Evolutionary conservation across 1,140 invertebrate genomes (phyloP).

Genomic region (Trigoniulus corallinus): DNA sequence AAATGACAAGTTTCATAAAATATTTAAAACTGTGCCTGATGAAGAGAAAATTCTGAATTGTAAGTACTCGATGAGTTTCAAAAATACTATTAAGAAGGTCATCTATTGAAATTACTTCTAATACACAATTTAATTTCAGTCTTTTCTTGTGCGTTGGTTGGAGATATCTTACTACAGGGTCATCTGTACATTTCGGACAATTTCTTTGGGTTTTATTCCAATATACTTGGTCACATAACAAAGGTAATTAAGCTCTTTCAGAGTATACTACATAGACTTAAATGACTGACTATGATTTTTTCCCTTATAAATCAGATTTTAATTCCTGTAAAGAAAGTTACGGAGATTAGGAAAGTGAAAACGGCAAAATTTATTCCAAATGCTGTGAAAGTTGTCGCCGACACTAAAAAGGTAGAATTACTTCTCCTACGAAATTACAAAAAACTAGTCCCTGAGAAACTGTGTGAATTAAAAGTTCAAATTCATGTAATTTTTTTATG

Average conservation of each 20-base stretch:
- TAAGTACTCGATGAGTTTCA: no score
- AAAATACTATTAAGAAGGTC: no score
- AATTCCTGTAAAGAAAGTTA: constrained; percentile 60
- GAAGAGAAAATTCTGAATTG: not conserved
- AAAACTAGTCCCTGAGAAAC: no score
- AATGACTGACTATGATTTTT: not conserved
- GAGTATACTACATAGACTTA: not conserved
- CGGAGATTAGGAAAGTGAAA: constrained; percentile 74
- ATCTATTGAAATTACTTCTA: not conserved
- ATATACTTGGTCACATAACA: constrained; percentile 69
- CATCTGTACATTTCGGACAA: constrained; percentile 82
- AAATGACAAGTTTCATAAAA: not conserved
- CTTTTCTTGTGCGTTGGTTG: constrained; percentile 79
- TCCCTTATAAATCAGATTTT: constrained; percentile 37
- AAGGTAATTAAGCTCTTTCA: constrained; percentile 39
- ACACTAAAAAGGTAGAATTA: constrained; percentile 40
- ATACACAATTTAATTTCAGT: constrained; percentile 42
- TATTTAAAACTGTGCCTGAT: not conserved
- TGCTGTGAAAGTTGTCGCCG: constrained; percentile 66
- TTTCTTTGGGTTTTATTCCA: constrained; percentile 88
- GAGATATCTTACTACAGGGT: constrained; percentile 79
- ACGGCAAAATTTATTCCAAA: constrained; percentile 63
- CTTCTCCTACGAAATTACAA: no score
- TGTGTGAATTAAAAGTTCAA: not conserved
- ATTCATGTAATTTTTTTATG: not conserved